phyloP scores from a whole-genome alignment of 2,113 vertebrate genomes.

The Oophaga pumilio region DNA sequence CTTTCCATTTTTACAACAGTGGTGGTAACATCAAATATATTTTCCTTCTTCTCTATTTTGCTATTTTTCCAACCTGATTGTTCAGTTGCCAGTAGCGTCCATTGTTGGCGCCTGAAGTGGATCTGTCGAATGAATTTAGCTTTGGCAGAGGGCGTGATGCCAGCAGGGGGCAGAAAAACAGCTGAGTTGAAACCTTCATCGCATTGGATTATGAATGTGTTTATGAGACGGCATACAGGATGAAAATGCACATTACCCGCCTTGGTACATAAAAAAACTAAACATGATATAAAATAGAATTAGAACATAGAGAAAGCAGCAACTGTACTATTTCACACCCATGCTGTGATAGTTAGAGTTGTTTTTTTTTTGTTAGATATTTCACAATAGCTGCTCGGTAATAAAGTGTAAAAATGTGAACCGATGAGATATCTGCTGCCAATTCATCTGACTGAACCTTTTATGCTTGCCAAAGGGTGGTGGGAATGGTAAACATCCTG shows the following conservation, averaged over 20 bases:
- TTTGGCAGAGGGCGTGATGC: conserved; percentile 16
- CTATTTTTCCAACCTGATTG: conserved; percentile 21
- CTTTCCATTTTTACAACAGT: background rate
- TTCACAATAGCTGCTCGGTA: background rate
- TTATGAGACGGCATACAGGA: conserved; percentile 6
- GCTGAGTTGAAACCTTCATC: conserved; percentile 4
- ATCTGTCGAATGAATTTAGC: conserved; percentile 7
- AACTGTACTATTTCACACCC: background rate
- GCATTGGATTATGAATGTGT: conserved; percentile 26
- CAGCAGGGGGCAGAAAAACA: conserved; percentile 27
- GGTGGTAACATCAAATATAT: background rate
- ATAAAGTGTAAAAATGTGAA: background rate
- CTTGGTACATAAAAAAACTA: background rate
- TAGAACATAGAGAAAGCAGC: background rate
- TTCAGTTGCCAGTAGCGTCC: conserved; percentile 27
- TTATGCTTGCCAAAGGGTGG: background rate
- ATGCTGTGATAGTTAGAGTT: background rate
- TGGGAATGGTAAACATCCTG: background rate
- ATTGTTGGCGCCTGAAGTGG: conserved; percentile 30
- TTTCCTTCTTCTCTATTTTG: background rate
- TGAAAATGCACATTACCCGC: background rate
- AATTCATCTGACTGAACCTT: background rate
- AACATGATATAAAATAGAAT: background rate
- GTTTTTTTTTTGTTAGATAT: background rate
- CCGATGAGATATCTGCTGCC: background rate